These are phyloP conservation scores for Numenius phaeopus DNA, from an alignment of 2,797 vertebrate species.

Conservation along the genomic window DNA sequence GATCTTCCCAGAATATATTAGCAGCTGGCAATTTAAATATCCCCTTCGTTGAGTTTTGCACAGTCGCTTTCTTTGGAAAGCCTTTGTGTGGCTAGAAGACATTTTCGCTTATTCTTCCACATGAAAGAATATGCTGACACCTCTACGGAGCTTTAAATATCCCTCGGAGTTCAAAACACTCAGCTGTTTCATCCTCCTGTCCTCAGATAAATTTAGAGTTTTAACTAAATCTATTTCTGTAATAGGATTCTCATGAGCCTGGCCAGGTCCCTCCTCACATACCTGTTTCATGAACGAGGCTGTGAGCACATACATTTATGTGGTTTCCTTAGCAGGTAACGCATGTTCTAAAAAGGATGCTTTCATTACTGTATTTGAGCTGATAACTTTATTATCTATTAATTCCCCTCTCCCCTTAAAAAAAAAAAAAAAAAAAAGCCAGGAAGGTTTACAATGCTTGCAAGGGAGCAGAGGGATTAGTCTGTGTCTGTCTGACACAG, in stretches of 20 bases:
- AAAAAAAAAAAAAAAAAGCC: neutral
- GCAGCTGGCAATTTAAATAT: neutral
- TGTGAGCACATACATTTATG: neutral
- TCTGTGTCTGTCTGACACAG: neutral
- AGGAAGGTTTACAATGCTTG: neutral
- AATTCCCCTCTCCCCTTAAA: neutral
- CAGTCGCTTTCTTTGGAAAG: neutral
- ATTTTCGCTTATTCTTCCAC: neutral
- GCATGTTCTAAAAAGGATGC: neutral
- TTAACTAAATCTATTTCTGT: conserved; percentile 6
- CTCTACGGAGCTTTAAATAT: neutral
- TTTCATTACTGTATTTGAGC: neutral
- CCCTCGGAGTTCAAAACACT: neutral
- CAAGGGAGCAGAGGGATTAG: conserved; percentile 12
- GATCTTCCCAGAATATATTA: neutral
- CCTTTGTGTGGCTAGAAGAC: neutral
- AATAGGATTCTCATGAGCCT: neutral
- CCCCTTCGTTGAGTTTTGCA: neutral
- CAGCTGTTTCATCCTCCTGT: neutral
- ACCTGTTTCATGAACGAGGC: neutral
- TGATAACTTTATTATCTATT: neutral
- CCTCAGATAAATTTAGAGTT: neutral
- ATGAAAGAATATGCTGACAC: neutral
- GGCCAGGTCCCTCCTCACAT: neutral
- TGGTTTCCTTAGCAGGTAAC: neutral